phyloP scores from a whole-genome alignment of 1,140 invertebrate species.

The Oncopodura yosiiana region DNA sequence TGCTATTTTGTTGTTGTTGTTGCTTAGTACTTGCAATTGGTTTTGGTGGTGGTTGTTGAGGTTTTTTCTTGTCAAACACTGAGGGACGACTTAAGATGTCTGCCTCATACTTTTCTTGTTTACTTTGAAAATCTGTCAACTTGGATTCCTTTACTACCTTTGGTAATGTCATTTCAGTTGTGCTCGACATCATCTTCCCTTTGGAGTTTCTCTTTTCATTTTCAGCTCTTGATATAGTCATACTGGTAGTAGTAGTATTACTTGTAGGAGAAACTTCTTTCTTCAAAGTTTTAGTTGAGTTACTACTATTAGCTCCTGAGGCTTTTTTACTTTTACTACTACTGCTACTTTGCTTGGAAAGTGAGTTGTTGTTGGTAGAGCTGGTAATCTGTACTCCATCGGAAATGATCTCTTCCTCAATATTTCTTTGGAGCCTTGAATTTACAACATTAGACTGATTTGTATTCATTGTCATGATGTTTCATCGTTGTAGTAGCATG shows the following conservation, averaged over 20 bases:
- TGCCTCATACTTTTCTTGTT: slow-evolving; percentile 26
- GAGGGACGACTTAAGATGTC: slow-evolving; percentile 28
- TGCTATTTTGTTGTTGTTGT: no score
- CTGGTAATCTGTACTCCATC: no score
- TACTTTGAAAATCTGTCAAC: slow-evolving; percentile 6
- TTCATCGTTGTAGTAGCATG: background rate
- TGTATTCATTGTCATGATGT: background rate
- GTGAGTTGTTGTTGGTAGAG: no score
- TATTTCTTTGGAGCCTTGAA: background rate
- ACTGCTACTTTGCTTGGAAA: background rate
- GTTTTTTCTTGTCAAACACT: slow-evolving; percentile 17
- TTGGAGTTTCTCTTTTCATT: background rate
- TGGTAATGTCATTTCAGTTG: no score
- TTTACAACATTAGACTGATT: background rate
- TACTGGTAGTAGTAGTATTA: no score
- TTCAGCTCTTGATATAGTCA: background rate
- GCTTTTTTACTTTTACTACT: slow-evolving; percentile 1
- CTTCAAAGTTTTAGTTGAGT: no score
- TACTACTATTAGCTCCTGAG: no score
- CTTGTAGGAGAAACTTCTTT: no score
- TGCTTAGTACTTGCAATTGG: background rate
- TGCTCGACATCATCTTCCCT: background rate
- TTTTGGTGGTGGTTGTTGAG: background rate
- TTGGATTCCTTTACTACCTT: background rate
- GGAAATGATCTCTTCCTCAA: slow-evolving; percentile 3